A percentile compares a stretch with the other conserved stretches of the same genome.
phyloP scores from a whole-genome alignment of 2,113 vertebrate genomes.

The Neopipo cinnamomea region DNA sequence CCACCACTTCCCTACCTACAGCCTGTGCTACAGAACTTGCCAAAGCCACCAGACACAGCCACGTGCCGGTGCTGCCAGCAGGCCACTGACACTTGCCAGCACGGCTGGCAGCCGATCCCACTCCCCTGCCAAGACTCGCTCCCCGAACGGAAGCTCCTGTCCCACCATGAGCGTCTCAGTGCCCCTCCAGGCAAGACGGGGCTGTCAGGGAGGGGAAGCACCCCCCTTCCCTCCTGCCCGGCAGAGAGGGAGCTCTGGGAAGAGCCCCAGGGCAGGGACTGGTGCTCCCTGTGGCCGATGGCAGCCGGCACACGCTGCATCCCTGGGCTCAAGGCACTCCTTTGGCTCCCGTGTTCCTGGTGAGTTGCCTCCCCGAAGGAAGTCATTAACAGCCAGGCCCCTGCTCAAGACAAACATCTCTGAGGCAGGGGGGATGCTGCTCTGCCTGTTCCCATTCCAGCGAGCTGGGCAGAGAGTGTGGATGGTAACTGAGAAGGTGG shows the following conservation, averaged over 20 bases:
- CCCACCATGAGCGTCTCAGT: rapidly evolving
- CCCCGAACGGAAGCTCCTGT: neutral
- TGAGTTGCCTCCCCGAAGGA: neutral
- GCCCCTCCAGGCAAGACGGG: neutral
- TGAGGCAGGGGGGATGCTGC: neutral
- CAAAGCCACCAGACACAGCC: neutral
- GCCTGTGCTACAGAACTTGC: too few species aligned
- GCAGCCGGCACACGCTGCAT: rapidly evolving
- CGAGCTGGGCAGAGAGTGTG: neutral
- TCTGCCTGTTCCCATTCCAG: neutral
- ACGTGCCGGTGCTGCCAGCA: neutral
- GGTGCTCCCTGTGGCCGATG: rapidly evolving
- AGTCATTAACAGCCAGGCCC: neutral
- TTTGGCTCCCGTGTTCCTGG: rapidly evolving
- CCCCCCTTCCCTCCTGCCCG: neutral
- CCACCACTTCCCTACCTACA: too few species aligned
- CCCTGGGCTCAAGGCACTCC: rapidly evolving
- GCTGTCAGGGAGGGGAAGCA: neutral
- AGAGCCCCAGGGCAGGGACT: neutral
- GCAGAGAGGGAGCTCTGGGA: neutral
- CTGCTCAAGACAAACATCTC: slow-evolving; percentile 37
- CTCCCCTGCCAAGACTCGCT: rapidly evolving
- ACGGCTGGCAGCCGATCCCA: rapidly evolving
- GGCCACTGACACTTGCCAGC: rapidly evolving
- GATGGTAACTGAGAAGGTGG: slow-evolving; percentile 11